phyloP scores from a whole-genome alignment of 2,113 vertebrate species.

The Athene cunicularia region DNA sequence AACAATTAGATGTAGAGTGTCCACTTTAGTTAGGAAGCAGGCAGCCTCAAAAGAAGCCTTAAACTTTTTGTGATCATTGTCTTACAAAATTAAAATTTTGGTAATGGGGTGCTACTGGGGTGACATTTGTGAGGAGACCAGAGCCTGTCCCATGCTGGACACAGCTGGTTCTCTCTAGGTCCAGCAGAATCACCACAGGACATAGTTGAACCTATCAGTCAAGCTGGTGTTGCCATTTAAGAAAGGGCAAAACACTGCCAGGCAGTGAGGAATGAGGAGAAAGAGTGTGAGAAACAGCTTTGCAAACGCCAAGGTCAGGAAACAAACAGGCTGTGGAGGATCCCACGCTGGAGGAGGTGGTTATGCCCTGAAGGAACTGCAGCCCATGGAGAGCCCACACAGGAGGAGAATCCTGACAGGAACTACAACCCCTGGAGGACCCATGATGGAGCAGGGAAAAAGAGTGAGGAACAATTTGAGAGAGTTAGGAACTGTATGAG shows the following conservation, averaged over 20 bases:
- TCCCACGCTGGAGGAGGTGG: accelerated
- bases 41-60: not conserved
- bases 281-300: not conserved
- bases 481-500: not conserved
- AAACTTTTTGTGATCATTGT: not conserved
- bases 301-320: not conserved
- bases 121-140: not conserved
- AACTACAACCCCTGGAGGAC: not conserved
- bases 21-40: not conserved
- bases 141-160: not conserved
- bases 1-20: not conserved
- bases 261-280: not conserved
- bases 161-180: not conserved
- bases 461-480: not conserved
- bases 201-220: not conserved
- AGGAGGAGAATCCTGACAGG: not conserved
- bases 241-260: not conserved
- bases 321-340: not conserved
- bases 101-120: accelerated
- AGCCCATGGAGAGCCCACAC: not conserved
- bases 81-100: not conserved
- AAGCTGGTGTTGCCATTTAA: not conserved
- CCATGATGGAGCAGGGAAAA: not conserved
- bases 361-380: not conserved
- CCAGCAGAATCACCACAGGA: not conserved